Percentiles rank a stretch among this genome's conserved stretches.
Conservation (phyloP, 2,888 invertebrate species). For the Dicyrtoma fusca region DNA sequence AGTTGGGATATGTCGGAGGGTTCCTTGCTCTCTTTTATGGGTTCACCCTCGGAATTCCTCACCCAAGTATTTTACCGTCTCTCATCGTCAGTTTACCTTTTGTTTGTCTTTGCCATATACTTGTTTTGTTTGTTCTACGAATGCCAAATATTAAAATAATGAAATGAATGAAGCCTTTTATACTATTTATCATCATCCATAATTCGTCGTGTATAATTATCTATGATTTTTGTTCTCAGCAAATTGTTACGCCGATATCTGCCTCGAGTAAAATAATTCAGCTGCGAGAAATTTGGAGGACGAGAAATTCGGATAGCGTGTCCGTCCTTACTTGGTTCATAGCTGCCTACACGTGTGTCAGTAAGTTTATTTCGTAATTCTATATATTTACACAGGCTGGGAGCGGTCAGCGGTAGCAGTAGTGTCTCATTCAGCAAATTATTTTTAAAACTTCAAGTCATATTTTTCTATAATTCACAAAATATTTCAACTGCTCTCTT, state of each 20-base stretch:
- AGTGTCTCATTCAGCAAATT: too few relatives aligned
- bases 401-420: too few relatives aligned
- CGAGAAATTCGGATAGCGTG: slow-evolving; percentile 74
- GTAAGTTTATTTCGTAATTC: slow-evolving; percentile 64
- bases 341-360: slow-evolving; percentile 77
- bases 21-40: slow-evolving; percentile 62
- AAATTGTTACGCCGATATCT: slow-evolving; percentile 15
- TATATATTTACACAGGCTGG: too few relatives aligned
- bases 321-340: slow-evolving; percentile 80
- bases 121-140: background rate
- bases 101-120: slow-evolving; percentile 6
- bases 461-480: background rate
- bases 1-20: slow-evolving; percentile 59
- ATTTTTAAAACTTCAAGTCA: too few relatives aligned
- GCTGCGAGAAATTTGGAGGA: slow-evolving; percentile 71
- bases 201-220: background rate
- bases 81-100: slow-evolving; percentile 65
- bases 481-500: slow-evolving; percentile 2
- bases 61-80: slow-evolving; percentile 64
- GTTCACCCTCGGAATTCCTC: slow-evolving; percentile 63
- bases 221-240: background rate
- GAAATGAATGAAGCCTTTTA: too few relatives aligned
- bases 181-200: too few relatives aligned
- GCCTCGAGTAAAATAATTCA: slow-evolving; percentile 70
- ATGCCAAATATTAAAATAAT: background rate